Evolutionary conservation across 2,797 vertebrate genomes (phyloP).

Genomic region (Parauchenoglanis punctatus): DNA sequence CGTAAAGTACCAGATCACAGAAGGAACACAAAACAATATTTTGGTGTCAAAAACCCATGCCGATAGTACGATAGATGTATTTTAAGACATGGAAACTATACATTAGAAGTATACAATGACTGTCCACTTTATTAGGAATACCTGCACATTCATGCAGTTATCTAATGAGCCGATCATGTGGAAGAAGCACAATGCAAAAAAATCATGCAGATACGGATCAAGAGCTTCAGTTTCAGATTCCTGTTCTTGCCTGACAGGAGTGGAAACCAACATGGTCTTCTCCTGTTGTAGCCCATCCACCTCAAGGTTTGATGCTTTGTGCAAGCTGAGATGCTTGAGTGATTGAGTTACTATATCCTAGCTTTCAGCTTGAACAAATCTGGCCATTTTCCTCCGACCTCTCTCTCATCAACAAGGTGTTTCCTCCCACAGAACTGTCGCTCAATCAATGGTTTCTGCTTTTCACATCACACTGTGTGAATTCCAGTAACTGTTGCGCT

Average conservation of each 20-base stretch:
- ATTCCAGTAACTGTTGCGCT: not conserved
- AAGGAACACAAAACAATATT: not conserved
- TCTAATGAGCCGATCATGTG: not conserved
- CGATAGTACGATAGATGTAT: not conserved
- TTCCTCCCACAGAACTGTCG: not conserved
- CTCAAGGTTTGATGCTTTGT: not conserved
- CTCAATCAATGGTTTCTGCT: not conserved
- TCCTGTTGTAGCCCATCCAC: not conserved
- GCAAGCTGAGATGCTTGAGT: not conserved
- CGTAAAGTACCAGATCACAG: not conserved
- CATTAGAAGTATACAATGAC: not conserved
- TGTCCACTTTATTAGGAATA: not conserved
- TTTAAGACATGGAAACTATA: not conserved
- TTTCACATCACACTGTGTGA: not conserved
- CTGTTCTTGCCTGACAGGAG: not conserved
- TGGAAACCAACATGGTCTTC: not conserved
- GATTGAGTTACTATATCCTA: not conserved
- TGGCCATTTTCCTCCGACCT: not conserved
- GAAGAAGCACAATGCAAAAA: not conserved
- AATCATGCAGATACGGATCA: not conserved
- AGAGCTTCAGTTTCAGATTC: not conserved
- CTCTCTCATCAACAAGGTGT: not conserved
- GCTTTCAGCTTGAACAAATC: not conserved
- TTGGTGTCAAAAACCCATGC: too few relatives aligned
- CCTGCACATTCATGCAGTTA: not conserved